Conservation (phyloP, 1,140 invertebrate genomes). For the Cydia pomonella region DNA sequence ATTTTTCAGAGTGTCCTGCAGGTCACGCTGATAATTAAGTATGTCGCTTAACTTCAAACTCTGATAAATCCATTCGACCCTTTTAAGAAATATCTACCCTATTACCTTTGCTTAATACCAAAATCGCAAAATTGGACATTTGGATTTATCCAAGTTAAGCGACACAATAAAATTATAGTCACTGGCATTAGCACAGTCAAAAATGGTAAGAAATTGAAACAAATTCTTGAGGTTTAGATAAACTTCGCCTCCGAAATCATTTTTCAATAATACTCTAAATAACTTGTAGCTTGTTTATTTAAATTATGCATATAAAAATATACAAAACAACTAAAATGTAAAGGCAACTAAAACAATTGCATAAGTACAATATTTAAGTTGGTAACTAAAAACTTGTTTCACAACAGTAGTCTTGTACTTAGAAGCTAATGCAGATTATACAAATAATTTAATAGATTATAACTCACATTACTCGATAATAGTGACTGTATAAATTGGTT, state of each 20-base stretch:
- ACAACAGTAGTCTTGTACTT: constrained; percentile 1
- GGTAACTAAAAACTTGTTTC: neutral
- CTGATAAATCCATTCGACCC: no score
- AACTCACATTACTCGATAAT: neutral
- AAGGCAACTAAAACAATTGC: neutral
- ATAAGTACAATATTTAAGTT: constrained; percentile 3
- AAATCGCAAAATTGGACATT: no score
- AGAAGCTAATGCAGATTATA: neutral
- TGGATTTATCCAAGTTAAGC: no score
- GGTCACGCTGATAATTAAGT: no score
- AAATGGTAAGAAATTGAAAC: no score
- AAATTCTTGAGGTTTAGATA: neutral
- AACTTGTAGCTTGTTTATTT: constrained; percentile 1
- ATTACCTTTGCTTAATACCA: no score
- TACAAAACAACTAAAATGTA: neutral
- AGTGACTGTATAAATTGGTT: neutral
- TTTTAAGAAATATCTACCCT: no score
- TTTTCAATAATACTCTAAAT: neutral
- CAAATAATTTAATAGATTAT: neutral
- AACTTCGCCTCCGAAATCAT: no score
- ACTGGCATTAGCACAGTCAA: no score
- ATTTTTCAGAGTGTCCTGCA: no score
- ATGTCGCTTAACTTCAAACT: no score
- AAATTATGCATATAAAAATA: constrained; percentile 14
- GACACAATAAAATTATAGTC: no score